phyloP scores from a whole-genome alignment of 2,797 vertebrate species.

The Cyprinodon diabolis region DNA sequence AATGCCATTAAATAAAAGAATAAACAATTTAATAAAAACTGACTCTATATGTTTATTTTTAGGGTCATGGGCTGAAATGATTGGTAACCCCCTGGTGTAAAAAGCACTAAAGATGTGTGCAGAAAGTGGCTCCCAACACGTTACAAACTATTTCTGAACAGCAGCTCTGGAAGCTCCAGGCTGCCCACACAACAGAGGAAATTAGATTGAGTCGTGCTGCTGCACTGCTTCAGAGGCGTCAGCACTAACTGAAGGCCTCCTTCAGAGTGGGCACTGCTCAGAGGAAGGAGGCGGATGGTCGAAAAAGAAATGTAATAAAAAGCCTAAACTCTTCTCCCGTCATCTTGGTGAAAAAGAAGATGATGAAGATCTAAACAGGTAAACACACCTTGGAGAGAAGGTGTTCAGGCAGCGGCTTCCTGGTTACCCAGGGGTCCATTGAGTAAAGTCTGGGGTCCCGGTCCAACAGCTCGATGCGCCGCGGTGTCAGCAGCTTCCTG shows the following conservation, averaged over 20 bases:
- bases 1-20: too few species aligned
- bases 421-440: conserved; percentile 94
- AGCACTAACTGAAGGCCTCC: background rate
- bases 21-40: too few species aligned
- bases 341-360: background rate
- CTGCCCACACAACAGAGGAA: background rate
- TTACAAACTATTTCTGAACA: background rate
- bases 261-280: background rate
- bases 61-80: too few species aligned
- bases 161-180: background rate
- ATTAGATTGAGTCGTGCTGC: background rate
- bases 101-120: background rate
- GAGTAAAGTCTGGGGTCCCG: conserved; percentile 91
- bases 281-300: background rate
- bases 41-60: too few species aligned
- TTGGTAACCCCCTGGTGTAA: too few species aligned
- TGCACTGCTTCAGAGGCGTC: background rate
- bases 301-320: background rate
- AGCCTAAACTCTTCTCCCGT: background rate
- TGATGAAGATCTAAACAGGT: background rate
- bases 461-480: conserved; percentile 88
- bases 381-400: conserved; percentile 82
- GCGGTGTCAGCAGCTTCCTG: conserved; percentile 91
- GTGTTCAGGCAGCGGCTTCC: conserved; percentile 89
- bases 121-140: background rate